Conservation (phyloP, 2,113 vertebrate genomes). For the Menidia beryllina region DNA sequence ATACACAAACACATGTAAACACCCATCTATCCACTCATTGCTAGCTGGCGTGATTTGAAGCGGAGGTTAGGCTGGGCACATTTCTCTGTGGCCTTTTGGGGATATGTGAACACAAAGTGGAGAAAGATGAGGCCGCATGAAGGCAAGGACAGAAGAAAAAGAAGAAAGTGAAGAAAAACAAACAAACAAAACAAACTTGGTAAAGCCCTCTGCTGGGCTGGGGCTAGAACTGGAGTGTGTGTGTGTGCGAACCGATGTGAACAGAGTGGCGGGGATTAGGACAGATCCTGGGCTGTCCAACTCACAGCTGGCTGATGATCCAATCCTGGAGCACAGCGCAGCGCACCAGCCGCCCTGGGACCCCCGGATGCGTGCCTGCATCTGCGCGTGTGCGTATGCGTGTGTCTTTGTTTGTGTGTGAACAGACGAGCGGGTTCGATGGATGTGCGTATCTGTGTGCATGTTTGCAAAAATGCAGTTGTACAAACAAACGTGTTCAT, state of each 20-base stretch:
- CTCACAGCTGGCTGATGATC: conserved; percentile 89
- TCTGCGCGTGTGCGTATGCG: conserved; percentile 61
- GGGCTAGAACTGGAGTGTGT: conserved; percentile 65
- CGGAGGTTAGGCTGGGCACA: conserved; percentile 63
- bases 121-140: conserved; percentile 45
- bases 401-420: conserved; percentile 41
- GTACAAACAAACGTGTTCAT: conserved; percentile 50
- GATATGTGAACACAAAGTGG: conserved; percentile 68
- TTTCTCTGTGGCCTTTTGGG: conserved; percentile 64
- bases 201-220: conserved; percentile 82
- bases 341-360: conserved; percentile 80
- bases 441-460: conserved; percentile 56
- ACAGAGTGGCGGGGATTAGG: conserved; percentile 85
- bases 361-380: conserved; percentile 68
- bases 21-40: conserved; percentile 42
- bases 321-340: conserved; percentile 81
- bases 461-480: conserved; percentile 48
- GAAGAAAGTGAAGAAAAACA: conserved; percentile 75
- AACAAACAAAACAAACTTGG: conserved; percentile 84
- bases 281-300: conserved; percentile 84
- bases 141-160: conserved; percentile 58
- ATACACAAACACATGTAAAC: conserved; percentile 51
- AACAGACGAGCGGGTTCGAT: conserved; percentile 57
- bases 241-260: conserved; percentile 73
- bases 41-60: conserved; percentile 59